These are phyloP conservation scores for Asarcornis scutulata DNA, from an alignment of 2,113 vertebrate species.

Conservation along the genomic window DNA sequence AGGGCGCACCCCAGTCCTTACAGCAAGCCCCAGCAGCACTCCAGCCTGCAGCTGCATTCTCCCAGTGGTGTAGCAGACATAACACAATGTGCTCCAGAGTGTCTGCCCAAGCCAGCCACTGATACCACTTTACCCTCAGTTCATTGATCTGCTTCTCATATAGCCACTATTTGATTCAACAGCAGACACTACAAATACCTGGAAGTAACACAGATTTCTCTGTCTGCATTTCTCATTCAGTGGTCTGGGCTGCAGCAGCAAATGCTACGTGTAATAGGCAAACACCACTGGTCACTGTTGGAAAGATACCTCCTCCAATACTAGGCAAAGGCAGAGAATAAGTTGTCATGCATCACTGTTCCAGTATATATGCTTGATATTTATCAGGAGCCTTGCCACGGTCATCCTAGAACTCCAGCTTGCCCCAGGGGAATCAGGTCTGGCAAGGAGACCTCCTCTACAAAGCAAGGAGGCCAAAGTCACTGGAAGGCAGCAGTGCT, in stretches of 20 bases:
- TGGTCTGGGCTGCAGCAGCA: background rate
- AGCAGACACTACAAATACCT: background rate
- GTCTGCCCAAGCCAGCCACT: background rate
- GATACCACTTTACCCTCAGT: background rate
- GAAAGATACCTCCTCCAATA: background rate
- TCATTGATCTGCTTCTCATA: background rate
- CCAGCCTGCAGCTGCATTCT: background rate
- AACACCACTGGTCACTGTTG: background rate
- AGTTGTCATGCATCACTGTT: background rate
- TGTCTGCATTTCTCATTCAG: background rate
- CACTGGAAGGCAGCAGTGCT: background rate
- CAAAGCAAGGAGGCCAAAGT: background rate
- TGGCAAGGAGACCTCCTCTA: background rate
- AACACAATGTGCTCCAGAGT: background rate
- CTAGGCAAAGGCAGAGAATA: background rate
- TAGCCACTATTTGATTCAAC: background rate
- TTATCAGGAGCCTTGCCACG: background rate
- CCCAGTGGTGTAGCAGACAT: background rate
- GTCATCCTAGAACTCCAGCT: background rate
- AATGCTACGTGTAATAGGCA: background rate
- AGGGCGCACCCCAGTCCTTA: fast-evolving
- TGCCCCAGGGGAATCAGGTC: background rate
- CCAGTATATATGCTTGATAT: background rate
- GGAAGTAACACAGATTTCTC: background rate
- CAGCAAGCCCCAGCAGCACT: background rate